Conservation (phyloP, 2,888 invertebrate genomes). For the Agrotis puta region DNA sequence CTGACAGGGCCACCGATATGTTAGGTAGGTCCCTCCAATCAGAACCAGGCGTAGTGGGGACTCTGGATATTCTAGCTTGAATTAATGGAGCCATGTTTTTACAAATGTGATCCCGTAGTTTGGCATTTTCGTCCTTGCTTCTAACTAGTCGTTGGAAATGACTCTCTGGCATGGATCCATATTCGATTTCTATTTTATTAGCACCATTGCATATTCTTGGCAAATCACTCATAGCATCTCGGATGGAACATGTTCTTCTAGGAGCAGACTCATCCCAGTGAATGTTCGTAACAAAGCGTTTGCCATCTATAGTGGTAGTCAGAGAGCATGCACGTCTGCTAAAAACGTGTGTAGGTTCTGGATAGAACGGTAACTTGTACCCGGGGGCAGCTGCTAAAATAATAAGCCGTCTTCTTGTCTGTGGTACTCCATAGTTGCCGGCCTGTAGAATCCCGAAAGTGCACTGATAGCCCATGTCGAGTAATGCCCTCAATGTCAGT, state of each 20-base stretch:
- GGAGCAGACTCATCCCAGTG: conserved; percentile 94
- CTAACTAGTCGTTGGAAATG: conserved; percentile 95
- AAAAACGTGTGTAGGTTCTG: conserved; percentile 95
- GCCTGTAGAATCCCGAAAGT: conserved; percentile 97
- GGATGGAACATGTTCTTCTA: conserved; percentile 94
- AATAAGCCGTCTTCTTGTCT: conserved; percentile 94
- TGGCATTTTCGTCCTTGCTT: conserved; percentile 89
- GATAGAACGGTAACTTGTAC: conserved; percentile 93
- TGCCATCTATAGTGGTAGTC: conserved; percentile 85
- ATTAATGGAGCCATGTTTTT: conserved; percentile 96
- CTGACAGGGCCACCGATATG: conserved; percentile 92
- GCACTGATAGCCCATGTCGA: conserved; percentile 97
- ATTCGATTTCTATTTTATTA: conserved; percentile 92
- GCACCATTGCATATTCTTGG: conserved; percentile 94
- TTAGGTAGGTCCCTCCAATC: conserved; percentile 97
- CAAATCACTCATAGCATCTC: conserved; percentile 96
- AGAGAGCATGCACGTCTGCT: conserved; percentile 92
- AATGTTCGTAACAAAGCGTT: conserved; percentile 88
- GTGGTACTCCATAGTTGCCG: conserved; percentile 96
- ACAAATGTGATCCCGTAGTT: conserved; percentile 94
- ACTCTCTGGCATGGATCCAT: conserved; percentile 93
- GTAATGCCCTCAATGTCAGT: conserved; percentile 93
- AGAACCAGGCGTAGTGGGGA: conserved; percentile 94
- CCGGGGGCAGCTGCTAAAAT: conserved; percentile 96
- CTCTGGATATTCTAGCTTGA: conserved; percentile 94